These are phyloP conservation scores for Lasioglossum malachurum DNA, from an alignment of 2,888 invertebrate species.

Conservation along the genomic window DNA sequence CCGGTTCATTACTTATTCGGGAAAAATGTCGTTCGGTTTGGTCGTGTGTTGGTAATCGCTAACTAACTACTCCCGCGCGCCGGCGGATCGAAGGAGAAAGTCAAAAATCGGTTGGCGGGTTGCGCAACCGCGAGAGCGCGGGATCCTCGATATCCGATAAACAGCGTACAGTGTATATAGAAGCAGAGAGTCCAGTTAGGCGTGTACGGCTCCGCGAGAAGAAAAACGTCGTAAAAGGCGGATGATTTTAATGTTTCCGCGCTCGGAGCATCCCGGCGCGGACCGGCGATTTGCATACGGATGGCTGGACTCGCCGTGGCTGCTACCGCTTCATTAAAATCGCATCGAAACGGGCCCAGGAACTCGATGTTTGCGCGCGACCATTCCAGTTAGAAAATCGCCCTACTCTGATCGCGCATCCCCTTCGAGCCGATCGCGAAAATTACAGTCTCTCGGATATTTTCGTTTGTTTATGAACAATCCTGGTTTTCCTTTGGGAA, in stretches of 20 bases:
- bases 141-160: constrained; percentile 1
- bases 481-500: not conserved
- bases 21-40: not conserved
- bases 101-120: constrained; percentile 5
- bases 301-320: not conserved
- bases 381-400: not conserved
- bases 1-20: not conserved
- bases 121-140: not conserved
- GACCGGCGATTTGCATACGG: constrained; percentile 22
- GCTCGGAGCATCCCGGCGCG: not conserved
- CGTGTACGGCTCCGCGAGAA: not conserved
- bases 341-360: not conserved
- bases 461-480: constrained; percentile 16
- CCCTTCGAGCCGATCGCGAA: not conserved
- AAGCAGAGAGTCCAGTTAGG: not conserved
- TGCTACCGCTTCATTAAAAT: constrained; percentile 18
- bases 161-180: not conserved
- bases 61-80: not conserved
- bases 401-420: not conserved
- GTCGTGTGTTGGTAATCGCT: not conserved
- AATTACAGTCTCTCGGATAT: constrained; percentile 10
- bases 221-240: not conserved
- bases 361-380: constrained; percentile 5
- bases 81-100: constrained; percentile 3
- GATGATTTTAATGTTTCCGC: constrained; percentile 23